phyloP scores from a whole-genome alignment of 2,888 invertebrate species.

The Dynastes grantii region DNA sequence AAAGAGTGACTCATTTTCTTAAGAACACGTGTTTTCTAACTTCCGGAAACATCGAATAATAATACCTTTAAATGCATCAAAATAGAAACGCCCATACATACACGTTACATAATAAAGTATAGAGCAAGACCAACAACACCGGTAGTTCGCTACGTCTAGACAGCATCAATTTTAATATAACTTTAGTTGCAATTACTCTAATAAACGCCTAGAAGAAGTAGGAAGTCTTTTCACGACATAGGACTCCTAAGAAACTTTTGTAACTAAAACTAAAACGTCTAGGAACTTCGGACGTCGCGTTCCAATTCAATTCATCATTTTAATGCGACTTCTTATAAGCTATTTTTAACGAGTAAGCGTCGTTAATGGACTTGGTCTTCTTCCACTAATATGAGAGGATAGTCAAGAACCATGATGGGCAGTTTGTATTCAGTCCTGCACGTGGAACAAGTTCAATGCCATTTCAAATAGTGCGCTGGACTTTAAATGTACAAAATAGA shows the following conservation, averaged over 20 bases:
- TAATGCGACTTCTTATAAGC: constrained; percentile 23
- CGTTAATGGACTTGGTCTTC: not conserved
- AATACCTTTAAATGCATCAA: too few species aligned
- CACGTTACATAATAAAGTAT: too few species aligned
- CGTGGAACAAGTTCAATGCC: too few species aligned
- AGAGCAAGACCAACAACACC: too few species aligned
- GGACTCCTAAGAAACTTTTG: too few species aligned
- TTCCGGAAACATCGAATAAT: too few species aligned
- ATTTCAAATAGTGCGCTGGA: not conserved
- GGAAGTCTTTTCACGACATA: not conserved
- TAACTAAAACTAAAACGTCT: too few species aligned
- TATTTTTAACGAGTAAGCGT: constrained; percentile 25
- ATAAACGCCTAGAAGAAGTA: not conserved
- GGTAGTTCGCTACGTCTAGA: constrained; percentile 18
- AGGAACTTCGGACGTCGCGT: not conserved
- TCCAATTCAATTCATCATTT: constrained; percentile 22
- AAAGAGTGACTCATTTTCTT: too few species aligned
- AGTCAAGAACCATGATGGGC: not conserved
- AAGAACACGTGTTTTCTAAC: too few species aligned
- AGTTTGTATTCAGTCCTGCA: too few species aligned
- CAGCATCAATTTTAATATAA: constrained; percentile 38
- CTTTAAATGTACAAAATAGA: not conserved
- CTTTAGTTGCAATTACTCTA: constrained; percentile 30
- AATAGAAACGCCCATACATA: too few species aligned
- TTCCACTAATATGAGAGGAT: not conserved